A percentile compares a stretch with the other conserved stretches of the same genome.
Conservation (phyloP, 2,888 invertebrate species). For the Caenorhabditis parvicauda region DNA sequence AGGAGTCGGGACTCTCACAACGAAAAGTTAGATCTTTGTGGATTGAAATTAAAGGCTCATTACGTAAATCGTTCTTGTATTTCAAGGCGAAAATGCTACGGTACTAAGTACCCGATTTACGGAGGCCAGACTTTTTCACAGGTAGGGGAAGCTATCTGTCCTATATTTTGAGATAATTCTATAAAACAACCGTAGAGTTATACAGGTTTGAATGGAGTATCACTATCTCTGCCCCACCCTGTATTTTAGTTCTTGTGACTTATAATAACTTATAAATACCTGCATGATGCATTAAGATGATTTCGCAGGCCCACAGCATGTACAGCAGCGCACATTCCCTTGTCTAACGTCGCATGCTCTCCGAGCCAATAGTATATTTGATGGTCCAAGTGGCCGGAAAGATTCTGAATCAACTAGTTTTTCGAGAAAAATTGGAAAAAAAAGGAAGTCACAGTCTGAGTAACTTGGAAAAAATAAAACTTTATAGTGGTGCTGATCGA, state of each 20-base stretch:
- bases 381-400: conserved; percentile 78
- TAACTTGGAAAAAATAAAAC: background rate
- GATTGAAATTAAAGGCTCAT: no score
- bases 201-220: background rate
- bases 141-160: no score
- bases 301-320: conserved; percentile 97
- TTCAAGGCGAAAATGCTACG: no score
- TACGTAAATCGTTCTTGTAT: no score
- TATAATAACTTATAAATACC: conserved; percentile 24
- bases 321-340: conserved; percentile 92
- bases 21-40: no score
- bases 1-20: no score
- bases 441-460: no score
- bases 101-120: no score
- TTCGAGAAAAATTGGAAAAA: background rate
- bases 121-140: no score
- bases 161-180: background rate
- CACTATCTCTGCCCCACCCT: background rate
- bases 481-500: background rate
- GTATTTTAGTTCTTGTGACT: background rate
- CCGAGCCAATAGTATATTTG: conserved; percentile 99
- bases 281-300: conserved; percentile 77
- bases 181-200: background rate
- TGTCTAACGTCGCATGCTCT: conserved; percentile 79
- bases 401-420: conserved; percentile 17